Evolutionary conservation across 2,113 vertebrate genomes (phyloP), one percentile per base, ranked within the genome.

Genomic region (Coturnix japonica): DNA sequence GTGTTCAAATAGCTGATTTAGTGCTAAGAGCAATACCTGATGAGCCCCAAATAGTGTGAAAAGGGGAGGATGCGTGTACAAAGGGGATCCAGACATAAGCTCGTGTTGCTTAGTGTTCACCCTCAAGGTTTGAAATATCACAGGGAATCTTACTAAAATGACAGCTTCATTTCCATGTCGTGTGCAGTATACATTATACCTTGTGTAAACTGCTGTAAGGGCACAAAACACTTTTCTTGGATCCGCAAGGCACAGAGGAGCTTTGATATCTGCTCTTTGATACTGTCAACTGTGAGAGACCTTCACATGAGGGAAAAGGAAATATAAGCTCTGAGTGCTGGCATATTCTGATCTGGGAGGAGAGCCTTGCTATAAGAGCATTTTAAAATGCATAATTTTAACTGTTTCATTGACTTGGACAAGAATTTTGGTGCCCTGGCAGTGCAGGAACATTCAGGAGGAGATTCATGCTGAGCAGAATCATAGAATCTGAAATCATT

Each of bases 231-330:
- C 53, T 95, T n/a, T 89, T 70, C 81, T 76, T 15, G 8, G 28
- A 75, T 95, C 73, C 1, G 0, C 47, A n/a, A 85, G 74, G 74
- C 80, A 89, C 35, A 13, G 46, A 51, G 69, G 65, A 90, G 73
- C 83, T 91, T 96, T 95, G 90, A 90, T 94, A 91, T 81, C n/a
- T 78, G 53, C 49, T 88, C 88, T 95, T 95, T 90, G 93, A 90
- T 96, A 69, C 70, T 65, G 80, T 81, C 83, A 81, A 4, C 44
- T 1, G 2, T 69, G 61, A 91, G 53, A 57, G 53, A 59, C 64
- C 80, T 83, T 94, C 77, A 49, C 23, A 11, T 21, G n/a, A 7
- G 78, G 49, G 57, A 88, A 88, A 72, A 20, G 73, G 57, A 65
- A 90, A 69, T 37, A 75, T 83, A 65, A 60, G 2, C 69, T 57